Evolutionary conservation across 2,797 vertebrate genomes (phyloP).

Genomic region (Phalloptychus januarius): DNA sequence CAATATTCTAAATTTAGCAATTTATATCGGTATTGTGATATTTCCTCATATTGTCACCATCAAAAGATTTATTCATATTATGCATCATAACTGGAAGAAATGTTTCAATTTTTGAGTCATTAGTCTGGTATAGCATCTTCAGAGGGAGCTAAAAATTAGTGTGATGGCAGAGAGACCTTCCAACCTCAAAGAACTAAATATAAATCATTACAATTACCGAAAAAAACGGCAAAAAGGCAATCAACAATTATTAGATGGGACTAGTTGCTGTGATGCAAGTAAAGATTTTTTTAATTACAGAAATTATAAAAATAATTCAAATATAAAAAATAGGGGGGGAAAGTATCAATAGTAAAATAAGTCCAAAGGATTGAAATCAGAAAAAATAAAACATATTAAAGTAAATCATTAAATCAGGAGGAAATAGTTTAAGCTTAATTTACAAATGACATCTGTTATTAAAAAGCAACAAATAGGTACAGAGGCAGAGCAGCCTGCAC

Average conservation of each 20-base stretch:
- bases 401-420: neutral
- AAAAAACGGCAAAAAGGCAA: neutral
- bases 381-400: neutral
- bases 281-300: neutral
- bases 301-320: neutral
- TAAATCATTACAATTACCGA: neutral
- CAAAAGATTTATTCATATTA: neutral
- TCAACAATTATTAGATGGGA: neutral
- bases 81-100: neutral
- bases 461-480: neutral
- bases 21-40: neutral
- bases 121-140: neutral
- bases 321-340: neutral
- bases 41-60: neutral
- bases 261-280: neutral
- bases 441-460: neutral
- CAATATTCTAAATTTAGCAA: neutral
- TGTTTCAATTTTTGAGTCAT: neutral
- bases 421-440: neutral
- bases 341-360: neutral
- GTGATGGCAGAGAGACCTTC: neutral
- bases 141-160: neutral
- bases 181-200: neutral
- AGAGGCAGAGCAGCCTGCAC: neutral
- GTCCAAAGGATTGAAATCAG: neutral